phyloP scores from a whole-genome alignment of 2,888 invertebrate species.

The Drosophila lacicola region DNA sequence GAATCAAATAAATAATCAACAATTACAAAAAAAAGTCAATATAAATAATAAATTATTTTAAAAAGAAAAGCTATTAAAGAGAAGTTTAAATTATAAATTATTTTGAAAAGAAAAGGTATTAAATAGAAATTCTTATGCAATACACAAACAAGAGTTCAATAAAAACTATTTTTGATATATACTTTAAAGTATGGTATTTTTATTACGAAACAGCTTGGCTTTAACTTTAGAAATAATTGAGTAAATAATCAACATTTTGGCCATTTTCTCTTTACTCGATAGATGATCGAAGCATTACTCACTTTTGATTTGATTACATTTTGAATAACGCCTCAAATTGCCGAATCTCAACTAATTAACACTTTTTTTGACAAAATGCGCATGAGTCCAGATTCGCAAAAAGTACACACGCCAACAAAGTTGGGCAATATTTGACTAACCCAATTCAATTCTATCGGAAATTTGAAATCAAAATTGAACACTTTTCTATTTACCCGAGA shows the following conservation, averaged over 20 bases:
- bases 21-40: neutral
- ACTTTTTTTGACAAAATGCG: slow-evolving; percentile 28
- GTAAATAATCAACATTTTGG: neutral
- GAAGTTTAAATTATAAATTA: neutral
- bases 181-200: too few species aligned
- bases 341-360: slow-evolving; percentile 32
- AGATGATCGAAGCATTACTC: neutral
- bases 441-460: slow-evolving; percentile 48
- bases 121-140: neutral
- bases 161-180: too few species aligned
- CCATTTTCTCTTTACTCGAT: neutral
- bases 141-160: too few species aligned
- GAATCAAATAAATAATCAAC: neutral
- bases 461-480: too few species aligned
- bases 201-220: too few species aligned
- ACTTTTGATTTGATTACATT: slow-evolving; percentile 26
- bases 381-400: slow-evolving; percentile 18
- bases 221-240: neutral
- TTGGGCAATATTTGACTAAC: slow-evolving; percentile 60
- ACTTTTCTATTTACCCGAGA: slow-evolving; percentile 1
- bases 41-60: neutral
- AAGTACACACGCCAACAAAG: slow-evolving; percentile 30
- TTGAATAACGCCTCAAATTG: slow-evolving; percentile 24
- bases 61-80: neutral
- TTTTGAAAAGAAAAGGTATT: neutral